Evolutionary conservation across 2,797 vertebrate genomes (phyloP).

Genomic region (Spea hammondii): DNA sequence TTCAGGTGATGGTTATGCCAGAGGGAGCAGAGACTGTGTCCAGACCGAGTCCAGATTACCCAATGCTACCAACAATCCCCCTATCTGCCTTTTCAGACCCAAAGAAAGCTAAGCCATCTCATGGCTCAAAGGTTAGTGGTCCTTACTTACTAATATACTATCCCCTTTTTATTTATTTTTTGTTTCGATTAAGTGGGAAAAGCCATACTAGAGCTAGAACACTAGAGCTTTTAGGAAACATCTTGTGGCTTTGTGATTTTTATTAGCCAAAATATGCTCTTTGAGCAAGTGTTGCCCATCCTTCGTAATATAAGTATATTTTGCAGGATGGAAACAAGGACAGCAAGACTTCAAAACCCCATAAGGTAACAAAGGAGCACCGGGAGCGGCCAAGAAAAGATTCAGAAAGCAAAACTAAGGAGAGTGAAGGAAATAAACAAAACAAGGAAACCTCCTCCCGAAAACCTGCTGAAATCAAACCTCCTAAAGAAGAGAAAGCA

Average conservation of each 20-base stretch:
- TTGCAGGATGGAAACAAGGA: constrained; percentile 76
- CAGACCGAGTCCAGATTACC: constrained; percentile 94
- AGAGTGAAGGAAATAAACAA: constrained; percentile 32
- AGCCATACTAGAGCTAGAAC: no score
- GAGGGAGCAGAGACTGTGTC: constrained; percentile 92
- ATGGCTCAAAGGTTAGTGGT: constrained; percentile 89
- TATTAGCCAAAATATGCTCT: no score
- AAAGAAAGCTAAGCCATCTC: constrained; percentile 94
- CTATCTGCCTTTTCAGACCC: constrained; percentile 98
- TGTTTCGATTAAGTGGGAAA: no score
- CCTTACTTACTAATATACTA: not conserved
- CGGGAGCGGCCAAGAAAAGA: constrained; percentile 92
- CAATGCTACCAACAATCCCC: constrained; percentile 96
- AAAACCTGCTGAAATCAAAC: constrained; percentile 86
- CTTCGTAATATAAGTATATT: not conserved
- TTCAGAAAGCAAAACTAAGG: constrained; percentile 86
- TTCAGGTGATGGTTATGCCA: constrained; percentile 94
- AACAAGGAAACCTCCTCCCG: constrained; percentile 72
- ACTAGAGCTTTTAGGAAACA: no score
- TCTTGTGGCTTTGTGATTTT: no score
- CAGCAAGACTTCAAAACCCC: constrained; percentile 83
- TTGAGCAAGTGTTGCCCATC: not conserved
- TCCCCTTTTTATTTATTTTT: not conserved
- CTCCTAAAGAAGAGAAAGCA: constrained; percentile 87
- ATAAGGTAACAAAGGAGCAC: constrained; percentile 94